These are phyloP conservation scores for Porites evermanni DNA, from an alignment of 92 coral and sea anemone genomes.

Conservation along the genomic window DNA sequence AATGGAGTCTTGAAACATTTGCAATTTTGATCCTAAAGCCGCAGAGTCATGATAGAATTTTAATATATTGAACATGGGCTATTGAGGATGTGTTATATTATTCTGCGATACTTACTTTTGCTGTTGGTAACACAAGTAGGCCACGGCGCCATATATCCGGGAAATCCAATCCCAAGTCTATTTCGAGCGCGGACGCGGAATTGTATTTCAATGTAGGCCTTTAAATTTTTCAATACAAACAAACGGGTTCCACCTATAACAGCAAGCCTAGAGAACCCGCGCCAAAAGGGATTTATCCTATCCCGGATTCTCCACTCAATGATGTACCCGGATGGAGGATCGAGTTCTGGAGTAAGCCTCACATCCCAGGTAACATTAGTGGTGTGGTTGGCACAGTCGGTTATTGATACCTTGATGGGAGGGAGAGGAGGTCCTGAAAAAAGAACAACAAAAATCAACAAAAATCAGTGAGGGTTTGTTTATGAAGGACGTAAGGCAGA, in stretches of 20 bases:
- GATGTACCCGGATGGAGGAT: constrained; percentile 37
- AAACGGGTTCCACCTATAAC: constrained; percentile 7
- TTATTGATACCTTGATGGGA: constrained; percentile 41
- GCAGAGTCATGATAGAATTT: too few relatives aligned
- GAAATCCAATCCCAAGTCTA: constrained; percentile 56
- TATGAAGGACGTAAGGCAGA: too few relatives aligned
- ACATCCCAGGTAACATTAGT: constrained; percentile 61
- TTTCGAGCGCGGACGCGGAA: constrained; percentile 65
- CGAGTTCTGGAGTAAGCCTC: constrained; percentile 4
- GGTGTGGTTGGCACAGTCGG: constrained; percentile 42
- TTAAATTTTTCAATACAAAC: constrained; percentile 22
- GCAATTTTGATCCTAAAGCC: too few relatives aligned
- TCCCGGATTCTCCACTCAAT: constrained; percentile 25
- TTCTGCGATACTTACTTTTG: constrained; percentile 39
- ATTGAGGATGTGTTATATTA: too few relatives aligned
- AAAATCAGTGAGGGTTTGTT: not conserved
- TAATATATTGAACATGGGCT: too few relatives aligned
- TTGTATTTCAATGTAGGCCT: constrained; percentile 29
- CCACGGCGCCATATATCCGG: constrained; percentile 11
- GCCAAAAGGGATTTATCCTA: not conserved
- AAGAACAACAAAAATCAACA: not conserved
- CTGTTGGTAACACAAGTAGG: constrained; percentile 32
- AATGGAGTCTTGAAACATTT: too few relatives aligned
- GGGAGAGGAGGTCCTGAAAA: constrained; percentile 64
- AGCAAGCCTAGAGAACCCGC: constrained; percentile 19